Evolutionary conservation across 2,888 invertebrate species (phyloP).

Genomic region (Apeira syringaria): DNA sequence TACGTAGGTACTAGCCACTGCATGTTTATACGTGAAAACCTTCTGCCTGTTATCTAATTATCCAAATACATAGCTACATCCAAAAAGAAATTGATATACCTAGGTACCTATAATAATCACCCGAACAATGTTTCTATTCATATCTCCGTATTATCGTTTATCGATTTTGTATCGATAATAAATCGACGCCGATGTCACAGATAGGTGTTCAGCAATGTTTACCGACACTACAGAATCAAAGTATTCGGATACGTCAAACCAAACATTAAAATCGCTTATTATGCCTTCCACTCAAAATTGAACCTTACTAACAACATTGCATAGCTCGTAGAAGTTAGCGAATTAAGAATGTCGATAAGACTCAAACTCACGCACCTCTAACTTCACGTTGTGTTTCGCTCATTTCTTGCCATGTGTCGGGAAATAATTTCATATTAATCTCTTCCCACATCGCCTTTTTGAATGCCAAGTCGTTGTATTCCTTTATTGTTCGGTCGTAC

Average conservation of each 20-base stretch:
- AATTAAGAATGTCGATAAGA: background rate
- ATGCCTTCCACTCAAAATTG: background rate
- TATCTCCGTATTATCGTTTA: no score
- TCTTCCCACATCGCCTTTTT: constrained; percentile 16
- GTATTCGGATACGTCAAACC: no score
- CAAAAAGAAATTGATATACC: no score
- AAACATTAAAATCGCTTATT: background rate
- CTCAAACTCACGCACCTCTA: constrained; percentile 13
- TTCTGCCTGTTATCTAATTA: no score
- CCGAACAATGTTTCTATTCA: no score
- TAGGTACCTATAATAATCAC: no score
- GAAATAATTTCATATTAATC: constrained; percentile 5
- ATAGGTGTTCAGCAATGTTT: no score
- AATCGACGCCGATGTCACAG: no score
- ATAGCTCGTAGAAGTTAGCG: background rate
- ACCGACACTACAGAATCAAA: background rate
- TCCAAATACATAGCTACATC: no score
- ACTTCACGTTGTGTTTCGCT: constrained; percentile 1
- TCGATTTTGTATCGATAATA: no score
- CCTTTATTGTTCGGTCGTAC: constrained; percentile 9
- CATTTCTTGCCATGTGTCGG: constrained; percentile 8
- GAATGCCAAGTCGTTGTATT: constrained; percentile 5
- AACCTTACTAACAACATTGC: constrained; percentile 5
- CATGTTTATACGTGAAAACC: no score
- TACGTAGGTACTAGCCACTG: no score